Base-by-base conservation (phyloP, 1,140 invertebrate species). In the Rhyacophila brunnea region DNA sequence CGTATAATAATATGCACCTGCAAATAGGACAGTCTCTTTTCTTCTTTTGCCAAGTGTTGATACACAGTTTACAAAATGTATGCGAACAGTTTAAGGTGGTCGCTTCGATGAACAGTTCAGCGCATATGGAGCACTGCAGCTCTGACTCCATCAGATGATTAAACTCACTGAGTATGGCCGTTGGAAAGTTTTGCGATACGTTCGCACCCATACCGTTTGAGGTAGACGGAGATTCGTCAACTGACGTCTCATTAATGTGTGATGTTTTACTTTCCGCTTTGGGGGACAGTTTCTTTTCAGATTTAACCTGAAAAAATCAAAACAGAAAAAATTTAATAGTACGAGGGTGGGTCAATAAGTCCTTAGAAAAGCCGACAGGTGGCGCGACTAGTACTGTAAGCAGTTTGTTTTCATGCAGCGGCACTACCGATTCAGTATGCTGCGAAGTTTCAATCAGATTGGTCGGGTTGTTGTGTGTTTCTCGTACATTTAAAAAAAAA, bases 91-190 rank as follows among this genome's bases (percentile, higher is more conserved):
- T 86, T 5, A 92, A 70, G 0, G 86, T 86, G 10, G 82, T 85
- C 0, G 90, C 85, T 32, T 75, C 76, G 0, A 92, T 77, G 71
- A 91, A 89, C 1, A 92, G 71, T 74, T 92, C 90, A 45, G 83
- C 85, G 68, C 90, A 93, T 58, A 93, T 87, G 50, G 82, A 83
- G 68, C 90, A 93, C 51, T 87, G 85, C 13, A 92, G 71, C 68
- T 92, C 89, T 50, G 81, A 84, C 62, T 91, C 88, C 78, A 91
- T 82, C n/a, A 87, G 78, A 52, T 83, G 72, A 17, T 74, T 80
- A 28, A 89, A 81, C 65, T 83, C 80, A 1, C 75, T 71, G 4
- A 87, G 66, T 2, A 83, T 75, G 17, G 70, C 56, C 17, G 61
- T 62, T 54, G 54, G 57, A 2, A 40, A 9, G 23, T 9, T 28